These are phyloP conservation scores for Drosophila melanosoma DNA, from an alignment of 2,888 invertebrate species.

Conservation along the genomic window DNA sequence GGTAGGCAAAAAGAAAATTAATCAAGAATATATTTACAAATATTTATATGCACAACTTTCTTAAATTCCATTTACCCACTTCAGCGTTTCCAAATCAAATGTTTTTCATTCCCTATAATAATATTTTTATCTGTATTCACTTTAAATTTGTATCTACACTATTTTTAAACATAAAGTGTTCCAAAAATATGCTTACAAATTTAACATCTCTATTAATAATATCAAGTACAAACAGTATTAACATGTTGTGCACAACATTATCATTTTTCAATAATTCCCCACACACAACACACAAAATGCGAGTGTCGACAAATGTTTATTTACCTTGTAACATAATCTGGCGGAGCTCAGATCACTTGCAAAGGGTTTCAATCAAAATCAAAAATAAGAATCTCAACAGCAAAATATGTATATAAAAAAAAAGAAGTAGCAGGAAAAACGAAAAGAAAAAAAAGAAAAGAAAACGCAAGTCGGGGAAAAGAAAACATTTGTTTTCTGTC, in stretches of 20 bases:
- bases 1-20: too few relatives aligned
- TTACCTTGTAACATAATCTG: slow-evolving; percentile 53
- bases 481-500: slow-evolving; percentile 79
- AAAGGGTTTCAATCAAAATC: slow-evolving; percentile 59
- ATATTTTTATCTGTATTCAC: background rate
- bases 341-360: slow-evolving; percentile 21
- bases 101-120: background rate
- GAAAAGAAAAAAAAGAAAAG: too few relatives aligned
- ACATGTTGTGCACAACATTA: slow-evolving; percentile 31
- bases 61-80: background rate
- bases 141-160: background rate
- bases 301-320: slow-evolving; percentile 25
- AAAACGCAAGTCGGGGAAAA: slow-evolving; percentile 21
- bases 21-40: background rate
- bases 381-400: slow-evolving; percentile 48
- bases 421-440: background rate
- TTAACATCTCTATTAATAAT: background rate
- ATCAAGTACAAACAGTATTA: slow-evolving; percentile 26
- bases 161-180: too few relatives aligned
- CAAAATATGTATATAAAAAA: slow-evolving; percentile 56
- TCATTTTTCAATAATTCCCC: slow-evolving; percentile 18
- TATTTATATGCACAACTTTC: background rate
- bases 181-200: background rate
- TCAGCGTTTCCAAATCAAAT: background rate
- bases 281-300: background rate